A percentile compares a stretch with the other conserved stretches of the same genome.
phyloP scores from a whole-genome alignment of 2,113 vertebrate species.

The Mohoua ochrocephala region DNA sequence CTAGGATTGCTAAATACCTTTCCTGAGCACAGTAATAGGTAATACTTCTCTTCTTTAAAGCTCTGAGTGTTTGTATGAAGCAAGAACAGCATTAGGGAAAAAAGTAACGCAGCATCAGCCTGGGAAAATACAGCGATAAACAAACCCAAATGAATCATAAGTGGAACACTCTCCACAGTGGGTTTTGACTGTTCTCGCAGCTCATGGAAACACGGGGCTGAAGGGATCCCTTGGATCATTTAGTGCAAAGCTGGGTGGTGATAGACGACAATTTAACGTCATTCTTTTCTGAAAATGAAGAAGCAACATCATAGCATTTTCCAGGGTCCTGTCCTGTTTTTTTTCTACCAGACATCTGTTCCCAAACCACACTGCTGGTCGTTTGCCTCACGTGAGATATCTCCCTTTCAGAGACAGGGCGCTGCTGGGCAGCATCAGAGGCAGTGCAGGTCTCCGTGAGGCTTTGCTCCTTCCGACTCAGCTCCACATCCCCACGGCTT shows the following conservation, averaged over 20 bases:
- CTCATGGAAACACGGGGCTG: not conserved
- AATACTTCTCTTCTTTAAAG: slow-evolving; percentile 22
- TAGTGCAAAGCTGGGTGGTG: not conserved
- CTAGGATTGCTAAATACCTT: slow-evolving; percentile 50
- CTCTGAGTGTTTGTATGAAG: not conserved
- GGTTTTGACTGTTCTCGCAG: not conserved
- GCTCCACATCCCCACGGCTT: not conserved
- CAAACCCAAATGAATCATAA: not conserved
- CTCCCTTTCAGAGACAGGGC: not conserved
- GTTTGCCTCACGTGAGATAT: accelerated
- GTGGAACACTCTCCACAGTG: not conserved
- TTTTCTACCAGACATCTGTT: not conserved
- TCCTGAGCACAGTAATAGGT: slow-evolving; percentile 13
- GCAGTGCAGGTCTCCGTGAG: accelerated
- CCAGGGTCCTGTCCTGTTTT: not conserved
- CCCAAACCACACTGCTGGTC: not conserved
- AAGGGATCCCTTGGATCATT: not conserved
- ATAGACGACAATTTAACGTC: not conserved
- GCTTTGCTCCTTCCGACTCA: not conserved
- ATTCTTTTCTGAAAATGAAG: not conserved
- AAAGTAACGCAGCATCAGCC: not conserved
- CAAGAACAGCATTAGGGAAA: not conserved
- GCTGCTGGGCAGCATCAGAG: not conserved
- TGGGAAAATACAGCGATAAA: not conserved
- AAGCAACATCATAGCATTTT: accelerated